Conservation (phyloP, 2,113 vertebrate genomes). For the Cyphomyrus discorhynchus region DNA sequence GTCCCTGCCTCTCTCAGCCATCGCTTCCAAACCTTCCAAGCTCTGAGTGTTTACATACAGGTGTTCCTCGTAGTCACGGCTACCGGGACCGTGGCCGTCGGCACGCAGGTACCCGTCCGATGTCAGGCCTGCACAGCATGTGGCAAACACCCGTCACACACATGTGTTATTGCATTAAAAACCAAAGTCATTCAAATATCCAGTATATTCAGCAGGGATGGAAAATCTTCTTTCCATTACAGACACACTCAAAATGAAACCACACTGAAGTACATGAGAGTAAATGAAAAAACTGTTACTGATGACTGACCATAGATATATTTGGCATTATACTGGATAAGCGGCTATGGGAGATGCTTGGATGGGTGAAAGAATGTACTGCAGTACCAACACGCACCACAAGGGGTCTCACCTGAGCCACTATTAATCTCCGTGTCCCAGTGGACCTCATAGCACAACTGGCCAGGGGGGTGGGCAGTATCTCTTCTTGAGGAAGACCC, state of each 20-base stretch:
- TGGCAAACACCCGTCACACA: background rate
- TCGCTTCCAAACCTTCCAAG: slow-evolving; percentile 58
- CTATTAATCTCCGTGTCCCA: slow-evolving; percentile 67
- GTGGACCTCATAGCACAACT: slow-evolving; percentile 64
- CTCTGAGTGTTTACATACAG: slow-evolving; percentile 90
- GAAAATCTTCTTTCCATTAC: background rate
- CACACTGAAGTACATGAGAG: background rate
- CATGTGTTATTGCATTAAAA: background rate
- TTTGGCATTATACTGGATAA: background rate
- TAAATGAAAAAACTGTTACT: background rate
- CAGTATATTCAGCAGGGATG: background rate
- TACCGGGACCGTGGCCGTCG: slow-evolving; percentile 60
- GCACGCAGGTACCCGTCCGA: slow-evolving; percentile 83
- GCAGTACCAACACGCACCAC: slow-evolving; percentile 26
- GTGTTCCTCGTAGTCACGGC: slow-evolving; percentile 82
- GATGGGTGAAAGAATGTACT: background rate
- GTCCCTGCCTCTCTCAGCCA: slow-evolving; percentile 30
- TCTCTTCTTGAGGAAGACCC: slow-evolving; percentile 62
- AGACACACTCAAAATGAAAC: background rate
- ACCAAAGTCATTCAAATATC: background rate
- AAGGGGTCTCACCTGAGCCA: slow-evolving; percentile 59
- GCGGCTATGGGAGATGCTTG: background rate
- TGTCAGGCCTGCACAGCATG: slow-evolving; percentile 41
- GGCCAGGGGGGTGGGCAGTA: slow-evolving; percentile 43
- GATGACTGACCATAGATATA: background rate